Conservation (phyloP, 2,888 invertebrate species). For the Nephrocerus scutellatus region DNA sequence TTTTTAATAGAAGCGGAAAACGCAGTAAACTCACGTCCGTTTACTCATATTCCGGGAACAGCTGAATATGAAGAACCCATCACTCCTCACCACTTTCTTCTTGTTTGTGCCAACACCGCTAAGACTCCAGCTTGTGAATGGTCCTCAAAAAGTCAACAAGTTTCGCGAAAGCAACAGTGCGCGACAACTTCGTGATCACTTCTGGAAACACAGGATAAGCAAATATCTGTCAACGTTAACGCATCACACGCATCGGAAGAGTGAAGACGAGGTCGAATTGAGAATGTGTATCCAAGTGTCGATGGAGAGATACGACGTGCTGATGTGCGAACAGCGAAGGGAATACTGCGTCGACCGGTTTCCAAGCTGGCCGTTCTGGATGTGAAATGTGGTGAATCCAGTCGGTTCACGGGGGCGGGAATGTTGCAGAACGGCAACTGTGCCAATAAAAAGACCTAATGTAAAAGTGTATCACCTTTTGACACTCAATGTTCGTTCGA, state of each 20-base stretch:
- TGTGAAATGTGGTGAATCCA: slow-evolving; percentile 34
- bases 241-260: slow-evolving; percentile 9
- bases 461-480: too few relatives aligned
- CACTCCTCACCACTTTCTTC: slow-evolving; percentile 9
- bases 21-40: slow-evolving; percentile 6
- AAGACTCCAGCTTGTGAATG: not conserved
- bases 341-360: slow-evolving; percentile 20
- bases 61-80: slow-evolving; percentile 8
- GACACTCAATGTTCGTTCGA: too few relatives aligned
- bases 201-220: slow-evolving; percentile 14
- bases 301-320: slow-evolving; percentile 23
- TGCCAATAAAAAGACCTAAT: too few relatives aligned
- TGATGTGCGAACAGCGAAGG: slow-evolving; percentile 21
- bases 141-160: not conserved
- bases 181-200: slow-evolving; percentile 7
- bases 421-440: slow-evolving; percentile 6
- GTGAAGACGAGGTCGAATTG: slow-evolving; percentile 22
- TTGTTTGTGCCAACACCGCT: slow-evolving; percentile 2
- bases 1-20: slow-evolving; percentile 13
- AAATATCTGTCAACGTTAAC: slow-evolving; percentile 13
- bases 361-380: slow-evolving; percentile 35
- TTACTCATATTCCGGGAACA: slow-evolving; percentile 10
- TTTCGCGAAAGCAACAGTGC: slow-evolving; percentile 10
- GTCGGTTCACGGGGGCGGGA: slow-evolving; percentile 7
- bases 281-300: slow-evolving; percentile 15